These are phyloP conservation scores for Aspidoscelis tigris DNA, from an alignment of 2,113 vertebrate genomes.

Conservation along the genomic window DNA sequence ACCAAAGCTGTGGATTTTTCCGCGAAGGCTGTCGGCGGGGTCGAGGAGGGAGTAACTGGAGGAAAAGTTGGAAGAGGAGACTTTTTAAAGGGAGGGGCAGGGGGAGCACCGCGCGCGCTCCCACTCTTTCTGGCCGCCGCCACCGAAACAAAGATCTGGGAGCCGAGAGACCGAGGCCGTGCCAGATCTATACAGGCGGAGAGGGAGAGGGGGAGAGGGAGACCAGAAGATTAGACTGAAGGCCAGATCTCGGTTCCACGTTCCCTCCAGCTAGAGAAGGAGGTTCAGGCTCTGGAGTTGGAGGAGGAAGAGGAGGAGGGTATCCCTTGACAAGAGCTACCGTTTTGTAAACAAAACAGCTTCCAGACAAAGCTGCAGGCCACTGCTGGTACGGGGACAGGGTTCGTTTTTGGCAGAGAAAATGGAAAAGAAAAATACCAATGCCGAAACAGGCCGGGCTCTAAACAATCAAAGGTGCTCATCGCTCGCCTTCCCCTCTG, in stretches of 20 bases:
- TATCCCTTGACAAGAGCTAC: conserved; percentile 62
- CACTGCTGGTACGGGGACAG: too few relatives aligned
- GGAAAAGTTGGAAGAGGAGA: conserved; percentile 66
- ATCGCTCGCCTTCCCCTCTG: background rate
- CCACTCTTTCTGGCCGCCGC: conserved; percentile 59
- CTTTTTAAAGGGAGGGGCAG: conserved; percentile 48
- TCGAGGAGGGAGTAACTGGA: conserved; percentile 67
- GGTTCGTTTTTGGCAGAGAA: background rate
- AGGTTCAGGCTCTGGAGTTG: conserved; percentile 63
- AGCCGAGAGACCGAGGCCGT: conserved; percentile 68
- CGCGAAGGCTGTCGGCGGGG: conserved; percentile 71
- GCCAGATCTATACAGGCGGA: conserved; percentile 57
- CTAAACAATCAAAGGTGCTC: conserved; percentile 17
- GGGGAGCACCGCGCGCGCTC: conserved; percentile 68
- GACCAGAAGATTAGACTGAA: conserved; percentile 20
- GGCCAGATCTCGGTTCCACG: conserved; percentile 68
- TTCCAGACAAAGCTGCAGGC: conserved; percentile 55
- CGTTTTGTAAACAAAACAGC: conserved; percentile 57
- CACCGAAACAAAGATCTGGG: conserved; percentile 72
- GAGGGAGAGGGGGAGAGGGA: conserved; percentile 47
- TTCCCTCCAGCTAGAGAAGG: conserved; percentile 61
- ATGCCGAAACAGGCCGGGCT: background rate
- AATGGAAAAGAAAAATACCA: background rate
- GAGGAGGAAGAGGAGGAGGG: background rate
- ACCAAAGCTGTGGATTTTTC: conserved; percentile 74